Evolutionary conservation across 2,888 invertebrate genomes (phyloP), one percentile per base, ranked within the genome.

Genomic region (Apodemia mormo): DNA sequence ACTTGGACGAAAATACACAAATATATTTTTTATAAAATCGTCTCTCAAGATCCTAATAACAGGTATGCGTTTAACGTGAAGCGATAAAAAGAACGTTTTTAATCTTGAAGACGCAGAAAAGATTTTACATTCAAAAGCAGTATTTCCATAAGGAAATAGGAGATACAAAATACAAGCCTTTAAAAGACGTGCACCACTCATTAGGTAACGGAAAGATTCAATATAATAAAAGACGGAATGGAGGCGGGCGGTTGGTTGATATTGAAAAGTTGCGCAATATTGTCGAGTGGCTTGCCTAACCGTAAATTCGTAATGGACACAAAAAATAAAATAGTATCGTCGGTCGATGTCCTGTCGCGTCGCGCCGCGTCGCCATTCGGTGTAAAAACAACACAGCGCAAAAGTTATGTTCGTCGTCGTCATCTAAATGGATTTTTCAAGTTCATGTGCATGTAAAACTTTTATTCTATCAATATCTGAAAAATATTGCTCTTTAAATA

Each of bases 261-360:
- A 93, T 93, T 93, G 92, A 92, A 93, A 93, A 92, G 89, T 92
- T 90, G 88, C 86, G 90, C 92, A 92, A 93, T 92, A 93, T 90
- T 92, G 92, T 90, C 90, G 88, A 90, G 90, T 90, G 85, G 87
- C 82, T 85, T 85, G 85, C 82, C 86, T 80, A 82, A 80, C 86
- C 90, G 90, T 92, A 93, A 91, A 93, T 92, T 92, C 87, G 91
- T 92, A 92, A 92, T 92, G 92, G 90, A 82, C 80, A 86, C 90
- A 92, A 92, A 92, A 92, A 92, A 90, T 87, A 89, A 89, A 92
- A 88, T 85, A 82, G 84, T 77, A 78, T 72, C 81, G 73, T 77
- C 81, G 82, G 82, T 79, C 80, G 81, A 79, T 79, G 83, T 79
- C 83, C 81, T 81, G 73, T 70, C 80, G 58, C 30, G 58, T 22